Base-by-base conservation (phyloP, 2,797 vertebrate genomes). In the Myiotriccus ornatus region DNA sequence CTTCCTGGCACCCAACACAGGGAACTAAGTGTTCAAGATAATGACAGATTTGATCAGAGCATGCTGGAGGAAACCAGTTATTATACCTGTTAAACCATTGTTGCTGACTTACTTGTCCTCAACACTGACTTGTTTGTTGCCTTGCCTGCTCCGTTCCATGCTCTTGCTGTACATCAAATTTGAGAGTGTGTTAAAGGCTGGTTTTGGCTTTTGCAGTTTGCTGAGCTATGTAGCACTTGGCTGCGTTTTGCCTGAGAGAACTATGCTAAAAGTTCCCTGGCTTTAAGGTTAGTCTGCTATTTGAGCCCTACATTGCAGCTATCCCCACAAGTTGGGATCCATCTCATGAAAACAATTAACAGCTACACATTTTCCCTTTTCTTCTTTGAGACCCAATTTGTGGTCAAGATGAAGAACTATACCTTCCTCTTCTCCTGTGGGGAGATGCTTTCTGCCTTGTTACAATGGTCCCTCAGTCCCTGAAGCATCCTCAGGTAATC, bases 1-100 rank as follows among this genome's bases (percentile, higher is more conserved):
- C 24, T 37, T 69, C 60, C 11, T 47, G 20, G 19, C 41, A 86
- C 17, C 7, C 49, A 64, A 25, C 59, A 37, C 9, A 27, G 63
- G 19, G 28, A 55, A 63, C 3, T 3, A 41, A 24, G 6, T 14
- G 10, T 25, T 84, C 27, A 53, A 14, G 14, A 37, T 28, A 80
- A 53, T 18, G 25, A 34, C 7, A n/a, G 8, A 32, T 46, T 68
- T 2, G 1, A 37, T 27, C 3, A 5, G 4, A 41, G 8, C 2
- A 4, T 59, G 35, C 19, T 35, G n/a, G 17, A 53, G 34, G 16
- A 15, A 49, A 25, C 28, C 39, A 32, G 37, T 50, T 60, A 50
- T 70, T 79, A 1, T 39, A 34, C 14, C 71, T 74, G 4, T 59
- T 35, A 28, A 80, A 35, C n/a, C 49, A 44, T 10, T 76, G 9